phyloP scores from a whole-genome alignment of 2,113 vertebrate species.

The Caretta caretta region DNA sequence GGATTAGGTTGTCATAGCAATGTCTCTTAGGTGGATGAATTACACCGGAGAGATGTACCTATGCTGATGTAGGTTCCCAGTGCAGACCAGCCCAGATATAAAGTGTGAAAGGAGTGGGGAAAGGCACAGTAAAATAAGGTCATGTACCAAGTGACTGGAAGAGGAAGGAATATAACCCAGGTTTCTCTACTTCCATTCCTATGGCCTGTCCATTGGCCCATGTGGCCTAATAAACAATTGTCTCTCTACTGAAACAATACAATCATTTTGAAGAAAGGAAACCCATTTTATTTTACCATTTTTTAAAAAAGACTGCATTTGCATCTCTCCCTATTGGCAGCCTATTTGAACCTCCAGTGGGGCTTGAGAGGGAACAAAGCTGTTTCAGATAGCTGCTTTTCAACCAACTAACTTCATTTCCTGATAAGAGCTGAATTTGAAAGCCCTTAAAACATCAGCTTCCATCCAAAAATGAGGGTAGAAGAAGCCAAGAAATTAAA shows the following conservation, averaged over 20 bases:
- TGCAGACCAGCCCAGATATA: not conserved
- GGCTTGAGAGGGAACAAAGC: conserved; percentile 49
- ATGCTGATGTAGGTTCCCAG: not conserved
- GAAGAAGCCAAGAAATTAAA: conserved; percentile 54
- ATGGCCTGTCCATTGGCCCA: not conserved
- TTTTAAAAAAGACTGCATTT: not conserved
- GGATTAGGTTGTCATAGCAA: not conserved
- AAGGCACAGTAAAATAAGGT: not conserved
- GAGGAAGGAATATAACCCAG: not conserved
- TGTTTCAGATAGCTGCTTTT: conserved; percentile 64
- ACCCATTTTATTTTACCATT: not conserved
- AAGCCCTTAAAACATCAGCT: conserved; percentile 49
- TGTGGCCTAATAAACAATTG: not conserved
- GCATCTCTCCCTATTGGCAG: conserved; percentile 19
- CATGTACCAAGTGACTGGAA: not conserved
- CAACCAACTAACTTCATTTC: conserved; percentile 59
- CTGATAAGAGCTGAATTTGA: conserved; percentile 53
- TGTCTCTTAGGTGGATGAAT: not conserved
- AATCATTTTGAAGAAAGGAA: not conserved
- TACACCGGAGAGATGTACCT: not conserved
- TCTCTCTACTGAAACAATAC: not conserved
- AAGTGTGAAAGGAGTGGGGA: not conserved
- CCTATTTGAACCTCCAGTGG: conserved; percentile 39
- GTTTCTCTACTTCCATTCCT: not conserved
- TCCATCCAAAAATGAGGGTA: conserved; percentile 44